Base-by-base conservation (phyloP, 2,888 invertebrate genomes). In the Trichopoda pennipes region DNA sequence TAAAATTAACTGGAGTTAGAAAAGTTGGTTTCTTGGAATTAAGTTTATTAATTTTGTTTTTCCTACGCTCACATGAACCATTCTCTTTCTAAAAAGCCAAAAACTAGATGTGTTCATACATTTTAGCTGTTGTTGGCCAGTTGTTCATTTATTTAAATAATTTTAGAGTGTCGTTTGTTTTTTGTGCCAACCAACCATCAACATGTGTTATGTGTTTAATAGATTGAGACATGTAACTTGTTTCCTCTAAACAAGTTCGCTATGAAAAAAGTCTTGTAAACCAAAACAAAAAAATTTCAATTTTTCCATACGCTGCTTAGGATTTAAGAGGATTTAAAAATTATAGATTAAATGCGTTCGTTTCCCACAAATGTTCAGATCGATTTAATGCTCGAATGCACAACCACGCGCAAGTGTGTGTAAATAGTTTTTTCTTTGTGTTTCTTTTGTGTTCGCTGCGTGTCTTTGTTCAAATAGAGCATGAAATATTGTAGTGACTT, bases 1-100 rank as follows among this genome's bases (percentile, higher is more conserved):
- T 87, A 87, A 86, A 87, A 87, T 55, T 74, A 70, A 74, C 77
- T 75, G 76, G 56, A 56, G 68, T 72, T 75, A 58, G 51, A 75
- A 64, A 28, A 42, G 28, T 42, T 17, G 38, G 14, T 23, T 56
- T 69, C 16, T 16, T 51, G 35, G 35, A 16, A 28, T 28, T 28
- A 6, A 28, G 4, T 28, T 28, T 17, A 42, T n/a, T n/a, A n/a
- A 6, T 28, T 7, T 17, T 28, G 42, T n/a, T n/a, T 38, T n/a
- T 42, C n/a, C 23, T 44, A 21, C 68, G 28, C 28, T 55, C 49
- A 23, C 28, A 44, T 17, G 42, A 6, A 28, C 28, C 68, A 56
- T 56, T 69, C 68, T 69, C 68, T 68, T 55, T 55, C 28, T 28
- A 23, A 56, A 28, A 28, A 6, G 1, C 4, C 55, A 69, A 69